A percentile compares a stretch with the other conserved stretches of the same genome.
These are phyloP conservation scores for Chiloscyllium plagiosum DNA, from an alignment of 2,113 vertebrate species.

Conservation along the genomic window DNA sequence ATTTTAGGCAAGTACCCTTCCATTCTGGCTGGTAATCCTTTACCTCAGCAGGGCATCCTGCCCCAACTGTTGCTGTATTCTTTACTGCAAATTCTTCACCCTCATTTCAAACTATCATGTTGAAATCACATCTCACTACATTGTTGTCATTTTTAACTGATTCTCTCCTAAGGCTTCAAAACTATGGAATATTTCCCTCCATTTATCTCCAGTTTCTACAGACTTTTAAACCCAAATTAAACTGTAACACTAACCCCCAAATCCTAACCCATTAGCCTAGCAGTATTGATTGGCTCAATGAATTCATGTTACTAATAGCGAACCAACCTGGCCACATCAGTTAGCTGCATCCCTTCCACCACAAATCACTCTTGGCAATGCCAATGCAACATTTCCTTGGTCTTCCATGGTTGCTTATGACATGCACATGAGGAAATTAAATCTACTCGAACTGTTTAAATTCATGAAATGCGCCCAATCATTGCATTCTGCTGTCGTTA, in stretches of 20 bases:
- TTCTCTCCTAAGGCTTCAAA: background rate
- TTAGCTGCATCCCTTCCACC: background rate
- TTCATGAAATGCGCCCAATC: background rate
- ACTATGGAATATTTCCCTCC: background rate
- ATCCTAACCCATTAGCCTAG: background rate
- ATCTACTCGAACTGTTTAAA: background rate
- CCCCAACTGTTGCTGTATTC: background rate
- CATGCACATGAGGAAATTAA: background rate
- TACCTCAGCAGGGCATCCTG: background rate
- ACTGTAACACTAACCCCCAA: background rate
- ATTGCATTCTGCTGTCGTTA: background rate
- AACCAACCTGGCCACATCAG: background rate
- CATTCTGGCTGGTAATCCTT: background rate
- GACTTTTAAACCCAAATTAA: background rate
- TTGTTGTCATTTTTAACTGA: background rate
- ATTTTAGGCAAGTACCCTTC: background rate
- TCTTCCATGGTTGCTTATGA: background rate
- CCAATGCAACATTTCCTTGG: background rate
- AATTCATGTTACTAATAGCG: background rate
- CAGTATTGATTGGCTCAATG: background rate
- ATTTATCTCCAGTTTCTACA: background rate
- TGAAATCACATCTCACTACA: background rate
- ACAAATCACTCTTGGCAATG: background rate
- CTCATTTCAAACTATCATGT: background rate
- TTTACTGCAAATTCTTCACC: background rate